Percentiles rank a stretch among this genome's conserved stretches.
Evolutionary conservation across 2,888 invertebrate species (phyloP).

Genomic region (Cataglyphis albicans): DNA sequence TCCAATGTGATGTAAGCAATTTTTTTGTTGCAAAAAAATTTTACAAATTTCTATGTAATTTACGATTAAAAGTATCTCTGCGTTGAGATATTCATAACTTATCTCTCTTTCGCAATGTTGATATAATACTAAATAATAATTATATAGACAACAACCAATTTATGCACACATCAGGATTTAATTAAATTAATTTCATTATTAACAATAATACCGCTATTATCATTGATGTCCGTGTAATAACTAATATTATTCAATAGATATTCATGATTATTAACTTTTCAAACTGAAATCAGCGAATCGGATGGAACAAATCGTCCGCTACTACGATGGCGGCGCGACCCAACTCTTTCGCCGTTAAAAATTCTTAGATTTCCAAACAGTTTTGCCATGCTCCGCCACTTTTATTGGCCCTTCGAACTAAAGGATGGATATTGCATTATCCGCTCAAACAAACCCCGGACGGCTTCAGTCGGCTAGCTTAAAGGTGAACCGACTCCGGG

Average conservation of each 20-base stretch:
- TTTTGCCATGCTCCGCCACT: slow-evolving; percentile 65
- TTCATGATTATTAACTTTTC: slow-evolving; percentile 18
- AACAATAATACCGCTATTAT: slow-evolving; percentile 43
- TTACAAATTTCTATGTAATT: slow-evolving; percentile 1
- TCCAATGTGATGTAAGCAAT: slow-evolving; percentile 20
- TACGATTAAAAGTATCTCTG: background rate
- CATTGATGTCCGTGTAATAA: slow-evolving; percentile 1
- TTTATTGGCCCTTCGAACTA: slow-evolving; percentile 77
- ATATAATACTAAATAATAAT: slow-evolving; percentile 22
- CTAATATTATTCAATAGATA: slow-evolving; percentile 47
- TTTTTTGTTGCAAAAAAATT: slow-evolving; percentile 14
- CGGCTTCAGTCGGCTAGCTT: slow-evolving; percentile 78
- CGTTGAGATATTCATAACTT: background rate
- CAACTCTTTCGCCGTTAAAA: slow-evolving; percentile 59
- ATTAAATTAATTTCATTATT: slow-evolving; percentile 47
- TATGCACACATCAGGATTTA: slow-evolving; percentile 16
- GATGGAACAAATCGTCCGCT: slow-evolving; percentile 9
- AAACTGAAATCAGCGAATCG: slow-evolving; percentile 6
- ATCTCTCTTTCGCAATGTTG: background rate
- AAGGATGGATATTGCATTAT: slow-evolving; percentile 81
- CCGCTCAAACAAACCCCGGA: slow-evolving; percentile 79
- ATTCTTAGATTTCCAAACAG: slow-evolving; percentile 70
- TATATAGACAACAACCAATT: slow-evolving; percentile 16
- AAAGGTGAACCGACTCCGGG: slow-evolving; percentile 79
- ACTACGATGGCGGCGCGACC: slow-evolving; percentile 1